Conservation (phyloP, 2,797 vertebrate genomes). For the Falco biarmicus region DNA sequence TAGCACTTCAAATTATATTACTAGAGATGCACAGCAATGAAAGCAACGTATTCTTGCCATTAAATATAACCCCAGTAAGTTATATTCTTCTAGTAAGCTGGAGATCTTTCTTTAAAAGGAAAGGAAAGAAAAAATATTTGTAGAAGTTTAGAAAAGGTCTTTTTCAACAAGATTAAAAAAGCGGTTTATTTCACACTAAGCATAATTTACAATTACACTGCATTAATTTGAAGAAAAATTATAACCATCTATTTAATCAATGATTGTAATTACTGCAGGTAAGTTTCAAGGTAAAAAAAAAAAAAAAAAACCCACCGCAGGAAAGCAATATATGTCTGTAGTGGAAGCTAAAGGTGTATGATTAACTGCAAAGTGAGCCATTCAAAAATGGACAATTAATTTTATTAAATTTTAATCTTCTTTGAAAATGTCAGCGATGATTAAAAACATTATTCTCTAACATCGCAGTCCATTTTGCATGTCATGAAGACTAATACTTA, state of each 20-base stretch:
- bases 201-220: not conserved
- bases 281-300: conserved; percentile 11
- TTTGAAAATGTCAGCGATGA: conserved; percentile 74
- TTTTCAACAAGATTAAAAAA: not conserved
- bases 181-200: not conserved
- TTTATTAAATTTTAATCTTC: conserved; percentile 77
- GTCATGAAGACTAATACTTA: conserved; percentile 62
- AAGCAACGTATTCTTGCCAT: conserved; percentile 67
- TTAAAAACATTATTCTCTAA: conserved; percentile 76
- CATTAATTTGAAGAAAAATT: conserved; percentile 24
- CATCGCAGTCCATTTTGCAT: conserved; percentile 56
- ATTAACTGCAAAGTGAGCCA: conserved; percentile 72
- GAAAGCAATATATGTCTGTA: not conserved
- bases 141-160: not conserved
- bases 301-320: not conserved
- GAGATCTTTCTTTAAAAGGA: not conserved
- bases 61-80: conserved; percentile 61
- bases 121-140: not conserved
- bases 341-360: conserved; percentile 50
- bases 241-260: conserved; percentile 20
- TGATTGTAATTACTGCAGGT: conserved; percentile 20
- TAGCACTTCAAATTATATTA: conserved; percentile 83
- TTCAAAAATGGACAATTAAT: conserved; percentile 75
- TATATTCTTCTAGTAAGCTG: conserved; percentile 3
- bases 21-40: conserved; percentile 70